phyloP scores from a whole-genome alignment of 2,113 vertebrate species.

The human region DNA sequence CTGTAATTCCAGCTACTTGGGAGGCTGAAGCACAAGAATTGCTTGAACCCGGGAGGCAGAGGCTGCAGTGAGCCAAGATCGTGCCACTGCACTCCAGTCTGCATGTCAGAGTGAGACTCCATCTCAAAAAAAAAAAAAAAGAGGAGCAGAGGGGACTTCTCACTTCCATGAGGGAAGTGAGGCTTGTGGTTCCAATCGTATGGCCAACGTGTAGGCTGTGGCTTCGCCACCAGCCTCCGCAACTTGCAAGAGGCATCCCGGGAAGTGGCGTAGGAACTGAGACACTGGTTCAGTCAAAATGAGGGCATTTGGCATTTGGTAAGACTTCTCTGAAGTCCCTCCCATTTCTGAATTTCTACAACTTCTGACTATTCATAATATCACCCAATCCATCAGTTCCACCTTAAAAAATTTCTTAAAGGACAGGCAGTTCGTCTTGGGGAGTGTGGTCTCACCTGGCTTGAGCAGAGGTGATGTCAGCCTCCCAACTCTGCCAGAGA shows the following conservation, averaged over 20 bases:
- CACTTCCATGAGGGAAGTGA: too few species aligned
- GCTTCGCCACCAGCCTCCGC: accelerated
- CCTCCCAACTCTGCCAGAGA: background rate
- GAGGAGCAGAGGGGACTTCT: background rate
- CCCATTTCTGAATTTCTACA: background rate
- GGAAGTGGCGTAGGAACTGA: background rate
- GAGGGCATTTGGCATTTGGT: accelerated
- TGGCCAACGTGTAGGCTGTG: accelerated
- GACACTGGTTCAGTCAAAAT: background rate
- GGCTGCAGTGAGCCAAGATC: too few species aligned
- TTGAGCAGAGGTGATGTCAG: background rate
- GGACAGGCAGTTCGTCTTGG: background rate
- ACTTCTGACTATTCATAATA: background rate
- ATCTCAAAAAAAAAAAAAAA: background rate
- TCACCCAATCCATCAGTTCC: too few species aligned
- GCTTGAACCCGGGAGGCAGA: too few species aligned
- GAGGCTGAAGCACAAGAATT: too few species aligned
- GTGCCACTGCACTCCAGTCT: too few species aligned
- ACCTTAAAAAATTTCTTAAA: background rate
- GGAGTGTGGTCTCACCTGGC: background rate
- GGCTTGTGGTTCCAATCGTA: background rate
- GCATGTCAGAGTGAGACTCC: too few species aligned
- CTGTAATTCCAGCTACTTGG: too few species aligned
- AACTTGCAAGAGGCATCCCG: background rate
- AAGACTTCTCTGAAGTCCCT: background rate